A percentile compares a stretch with the other conserved stretches of the same genome.
These are phyloP conservation scores for Chironomus striatipennis DNA, from an alignment of 1,140 invertebrate species.

Conservation along the genomic window DNA sequence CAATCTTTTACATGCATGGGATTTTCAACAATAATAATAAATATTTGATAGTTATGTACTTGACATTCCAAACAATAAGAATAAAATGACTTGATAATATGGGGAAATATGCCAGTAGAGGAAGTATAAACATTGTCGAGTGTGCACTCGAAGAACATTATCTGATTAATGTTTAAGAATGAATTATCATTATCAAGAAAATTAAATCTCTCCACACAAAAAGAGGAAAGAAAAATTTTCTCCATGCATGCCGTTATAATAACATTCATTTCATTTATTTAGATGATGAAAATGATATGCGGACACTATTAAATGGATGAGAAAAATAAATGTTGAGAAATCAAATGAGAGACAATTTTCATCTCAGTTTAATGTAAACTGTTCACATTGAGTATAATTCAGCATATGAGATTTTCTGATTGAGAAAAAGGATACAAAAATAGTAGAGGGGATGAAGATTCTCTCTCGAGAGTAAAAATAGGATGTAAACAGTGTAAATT, in stretches of 20 bases:
- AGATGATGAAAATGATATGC: constrained; percentile 2
- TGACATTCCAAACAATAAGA: constrained; percentile 8
- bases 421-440: too few species aligned
- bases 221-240: not conserved
- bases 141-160: not conserved
- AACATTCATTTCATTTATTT: constrained; percentile 9
- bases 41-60: not conserved
- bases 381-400: not conserved
- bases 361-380: not conserved
- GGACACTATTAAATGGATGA: not conserved
- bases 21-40: too few species aligned
- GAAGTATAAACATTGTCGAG: not conserved
- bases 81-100: not conserved
- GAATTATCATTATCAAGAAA: constrained; percentile 14
- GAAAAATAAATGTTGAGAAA: not conserved
- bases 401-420: not conserved
- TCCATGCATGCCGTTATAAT: not conserved
- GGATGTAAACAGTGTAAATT: not conserved
- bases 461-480: not conserved
- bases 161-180: constrained; percentile 14
- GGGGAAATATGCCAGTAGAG: not conserved
- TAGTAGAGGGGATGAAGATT: too few species aligned
- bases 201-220: not conserved
- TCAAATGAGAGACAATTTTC: not conserved
- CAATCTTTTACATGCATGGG: too few species aligned